Evolutionary conservation across 1,140 invertebrate genomes (phyloP).

Genomic region (Nixonia krombeini): DNA sequence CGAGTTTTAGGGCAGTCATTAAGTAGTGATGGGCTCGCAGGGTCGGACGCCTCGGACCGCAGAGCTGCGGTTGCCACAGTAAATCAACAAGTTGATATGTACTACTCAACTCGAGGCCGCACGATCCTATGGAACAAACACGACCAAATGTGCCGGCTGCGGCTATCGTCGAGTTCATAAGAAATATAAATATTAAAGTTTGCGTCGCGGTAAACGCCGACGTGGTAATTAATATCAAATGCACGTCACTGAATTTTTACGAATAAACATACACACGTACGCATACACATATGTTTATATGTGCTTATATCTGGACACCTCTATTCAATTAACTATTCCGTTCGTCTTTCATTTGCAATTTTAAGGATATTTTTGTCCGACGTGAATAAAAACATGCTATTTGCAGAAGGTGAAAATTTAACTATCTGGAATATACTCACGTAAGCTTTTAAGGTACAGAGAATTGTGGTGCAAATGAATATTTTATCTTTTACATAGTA

Average conservation of each 20-base stretch:
- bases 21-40: conserved; percentile 58
- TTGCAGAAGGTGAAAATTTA: background rate
- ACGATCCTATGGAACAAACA: conserved; percentile 20
- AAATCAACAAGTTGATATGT: conserved; percentile 69
- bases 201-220: background rate
- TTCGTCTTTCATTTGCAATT: conserved; percentile 21
- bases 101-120: conserved; percentile 33
- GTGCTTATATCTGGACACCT: conserved; percentile 12
- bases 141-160: conserved; percentile 1
- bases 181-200: conserved; percentile 34
- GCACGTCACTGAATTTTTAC: conserved; percentile 10
- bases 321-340: conserved; percentile 29
- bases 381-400: conserved; percentile 9
- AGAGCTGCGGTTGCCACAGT: conserved; percentile 55
- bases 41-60: conserved; percentile 52
- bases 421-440: background rate
- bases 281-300: conserved; percentile 14
- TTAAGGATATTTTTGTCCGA: conserved; percentile 20
- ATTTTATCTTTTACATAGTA: no score
- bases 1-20: conserved; percentile 59
- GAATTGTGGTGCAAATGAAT: no score
- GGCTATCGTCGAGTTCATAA: conserved; percentile 12
- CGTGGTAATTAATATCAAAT: conserved; percentile 17
- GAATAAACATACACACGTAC: no score
- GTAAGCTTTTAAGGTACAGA: no score